Base-by-base conservation (phyloP, 1,140 invertebrate species). In the Pomacea maculata region DNA sequence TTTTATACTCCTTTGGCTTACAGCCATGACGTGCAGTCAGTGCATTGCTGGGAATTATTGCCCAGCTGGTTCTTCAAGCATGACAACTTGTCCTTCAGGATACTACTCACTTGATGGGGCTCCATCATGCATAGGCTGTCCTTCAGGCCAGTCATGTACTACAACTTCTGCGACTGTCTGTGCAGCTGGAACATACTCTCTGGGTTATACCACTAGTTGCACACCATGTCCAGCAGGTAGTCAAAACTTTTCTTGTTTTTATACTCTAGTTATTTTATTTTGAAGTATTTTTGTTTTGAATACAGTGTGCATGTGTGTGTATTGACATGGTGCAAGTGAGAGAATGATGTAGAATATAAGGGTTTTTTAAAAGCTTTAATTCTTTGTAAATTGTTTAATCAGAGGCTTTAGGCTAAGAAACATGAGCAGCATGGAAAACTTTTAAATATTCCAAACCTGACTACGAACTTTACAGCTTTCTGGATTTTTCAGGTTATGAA, bases 31-130 rank as follows among this genome's bases (percentile, higher is more conserved):
- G 2, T 89, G 88, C 75, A 67, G 78, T 1, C 29, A 74, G 7
- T 89, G 88, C 81, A 81, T 84, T 5, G 86, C 87, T 57, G 87
- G 88, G 0, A 84, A 85, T 45, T 88, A 85, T 71, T 89, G 88
- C 61, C 85, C 87, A 17, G 61, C 45, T 7, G 85, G 83, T 45
- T 81, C 88, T 0, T 82, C 74, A 9, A 78, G 78, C 15, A 83
- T 84, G 80, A 84, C 80, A 3, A 21, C 82, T 14, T 88, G 87
- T 83, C 74, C 83, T 25, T 73, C 70, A 75, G 86, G 85, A 61
- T 86, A 83, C 70, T 88, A 75, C 72, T 81, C 84, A 4, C 45
- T 65, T 0, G 68, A 80, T 25, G 84, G 85, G 21, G 74, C 84
- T 19, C 15, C 45, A n/a, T 25, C 57, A 0, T 90, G 89, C 82